A percentile compares a stretch with the other conserved stretches of the same genome.
phyloP scores from a whole-genome alignment of 2,113 vertebrate species.

The Pantherophis guttatus region DNA sequence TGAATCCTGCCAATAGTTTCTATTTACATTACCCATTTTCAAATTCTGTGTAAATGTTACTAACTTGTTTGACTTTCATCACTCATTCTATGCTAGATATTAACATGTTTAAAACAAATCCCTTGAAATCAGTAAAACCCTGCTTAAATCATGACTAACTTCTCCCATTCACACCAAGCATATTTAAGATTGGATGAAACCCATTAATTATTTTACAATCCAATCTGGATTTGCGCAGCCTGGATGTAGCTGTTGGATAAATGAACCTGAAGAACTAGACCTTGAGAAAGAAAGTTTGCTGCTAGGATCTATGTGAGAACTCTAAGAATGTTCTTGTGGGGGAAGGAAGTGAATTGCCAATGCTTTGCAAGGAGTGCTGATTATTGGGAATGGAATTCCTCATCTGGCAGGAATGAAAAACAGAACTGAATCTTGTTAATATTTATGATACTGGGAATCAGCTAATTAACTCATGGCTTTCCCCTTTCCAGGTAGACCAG shows the following conservation, averaged over 20 bases:
- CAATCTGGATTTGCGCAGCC: not conserved
- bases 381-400: not conserved
- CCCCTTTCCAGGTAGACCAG: not conserved
- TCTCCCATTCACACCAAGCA: not conserved
- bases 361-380: not conserved
- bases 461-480: not conserved
- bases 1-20: not conserved
- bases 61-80: not conserved
- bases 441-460: not conserved
- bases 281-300: not conserved
- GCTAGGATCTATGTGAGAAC: not conserved
- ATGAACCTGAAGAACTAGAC: not conserved
- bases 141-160: not conserved
- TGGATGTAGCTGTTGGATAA: not conserved
- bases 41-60: not conserved
- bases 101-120: not conserved
- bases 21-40: not conserved
- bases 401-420: not conserved
- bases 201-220: not conserved
- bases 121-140: not conserved
- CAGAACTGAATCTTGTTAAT: not conserved
- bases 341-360: not conserved
- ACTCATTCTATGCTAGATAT: not conserved
- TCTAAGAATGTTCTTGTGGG: not conserved
- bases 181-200: not conserved